Evolutionary conservation across 2,888 invertebrate species (phyloP).

Genomic region (Tachina lurida): DNA sequence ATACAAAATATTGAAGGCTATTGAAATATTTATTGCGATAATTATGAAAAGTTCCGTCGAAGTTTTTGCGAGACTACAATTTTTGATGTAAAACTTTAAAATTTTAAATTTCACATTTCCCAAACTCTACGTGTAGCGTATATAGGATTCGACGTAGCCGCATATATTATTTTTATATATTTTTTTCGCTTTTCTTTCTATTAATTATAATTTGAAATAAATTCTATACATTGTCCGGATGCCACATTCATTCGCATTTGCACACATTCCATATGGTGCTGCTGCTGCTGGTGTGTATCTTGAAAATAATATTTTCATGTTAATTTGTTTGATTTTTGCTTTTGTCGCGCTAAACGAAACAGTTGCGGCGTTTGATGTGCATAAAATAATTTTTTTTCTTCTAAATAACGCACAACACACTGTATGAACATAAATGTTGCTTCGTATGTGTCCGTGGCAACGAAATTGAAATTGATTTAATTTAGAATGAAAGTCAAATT

Average conservation of each 20-base stretch:
- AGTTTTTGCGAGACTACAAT: too few relatives aligned
- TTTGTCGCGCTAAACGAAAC: background rate
- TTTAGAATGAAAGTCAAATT: slow-evolving; percentile 55
- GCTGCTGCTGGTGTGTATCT: background rate
- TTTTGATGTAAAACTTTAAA: too few relatives aligned
- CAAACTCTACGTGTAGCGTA: background rate
- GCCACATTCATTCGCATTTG: slow-evolving; percentile 30
- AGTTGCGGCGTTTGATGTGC: background rate
- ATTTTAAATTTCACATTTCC: too few relatives aligned
- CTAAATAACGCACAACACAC: background rate
- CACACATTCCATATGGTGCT: slow-evolving; percentile 11
- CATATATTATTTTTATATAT: background rate
- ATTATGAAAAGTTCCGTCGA: too few relatives aligned
- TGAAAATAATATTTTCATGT: slow-evolving; percentile 35
- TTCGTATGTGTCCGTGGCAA: slow-evolving; percentile 59
- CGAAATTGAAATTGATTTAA: slow-evolving; percentile 66
- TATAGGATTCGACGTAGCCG: background rate
- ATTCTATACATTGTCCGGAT: slow-evolving; percentile 26
- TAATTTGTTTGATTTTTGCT: slow-evolving; percentile 28
- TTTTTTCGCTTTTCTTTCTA: background rate
- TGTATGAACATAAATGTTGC: slow-evolving; percentile 6
- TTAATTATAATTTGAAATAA: slow-evolving; percentile 48
- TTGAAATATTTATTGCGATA: too few relatives aligned
- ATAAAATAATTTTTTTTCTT: background rate
- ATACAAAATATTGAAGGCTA: too few relatives aligned